A percentile compares a stretch with the other conserved stretches of the same genome.
Evolutionary conservation across 2,797 vertebrate species (phyloP).

Genomic region (Tokudaia tokunoshimensis): DNA sequence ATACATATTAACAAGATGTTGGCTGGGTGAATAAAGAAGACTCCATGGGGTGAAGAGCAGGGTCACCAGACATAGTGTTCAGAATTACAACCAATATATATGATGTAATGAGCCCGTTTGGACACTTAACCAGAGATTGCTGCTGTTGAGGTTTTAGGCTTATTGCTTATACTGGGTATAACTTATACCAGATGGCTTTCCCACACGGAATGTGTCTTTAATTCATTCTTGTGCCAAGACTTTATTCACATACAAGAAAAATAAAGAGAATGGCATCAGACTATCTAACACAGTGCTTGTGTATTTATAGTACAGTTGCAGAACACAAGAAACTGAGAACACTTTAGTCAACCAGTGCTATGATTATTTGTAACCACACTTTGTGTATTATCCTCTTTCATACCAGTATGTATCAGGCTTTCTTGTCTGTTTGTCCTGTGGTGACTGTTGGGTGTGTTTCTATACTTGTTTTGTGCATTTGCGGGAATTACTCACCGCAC

Average conservation of each 20-base stretch:
- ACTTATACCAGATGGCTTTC: not conserved
- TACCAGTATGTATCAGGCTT: not conserved
- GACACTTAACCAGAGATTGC: not conserved
- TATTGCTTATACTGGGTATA: too few relatives aligned
- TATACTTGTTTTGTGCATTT: not conserved
- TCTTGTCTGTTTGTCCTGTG: not conserved
- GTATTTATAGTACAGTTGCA: not conserved
- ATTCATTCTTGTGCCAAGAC: not conserved
- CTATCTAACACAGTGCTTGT: not conserved
- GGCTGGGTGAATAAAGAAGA: not conserved
- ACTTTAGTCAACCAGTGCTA: too few relatives aligned
- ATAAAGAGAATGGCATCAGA: not conserved
- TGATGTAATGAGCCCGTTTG: too few relatives aligned
- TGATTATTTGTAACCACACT: not conserved
- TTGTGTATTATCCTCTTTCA: not conserved
- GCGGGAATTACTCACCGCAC: not conserved
- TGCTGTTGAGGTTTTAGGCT: not conserved
- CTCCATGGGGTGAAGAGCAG: not conserved
- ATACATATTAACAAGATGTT: not conserved
- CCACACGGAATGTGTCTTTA: not conserved
- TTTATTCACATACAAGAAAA: not conserved
- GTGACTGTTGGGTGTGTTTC: not conserved
- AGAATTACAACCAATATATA: not conserved
- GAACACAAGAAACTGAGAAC: not conserved
- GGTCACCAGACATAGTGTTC: not conserved